phyloP scores from a whole-genome alignment of 2,888 invertebrate species.

The Callyntrura guangdongensis region DNA sequence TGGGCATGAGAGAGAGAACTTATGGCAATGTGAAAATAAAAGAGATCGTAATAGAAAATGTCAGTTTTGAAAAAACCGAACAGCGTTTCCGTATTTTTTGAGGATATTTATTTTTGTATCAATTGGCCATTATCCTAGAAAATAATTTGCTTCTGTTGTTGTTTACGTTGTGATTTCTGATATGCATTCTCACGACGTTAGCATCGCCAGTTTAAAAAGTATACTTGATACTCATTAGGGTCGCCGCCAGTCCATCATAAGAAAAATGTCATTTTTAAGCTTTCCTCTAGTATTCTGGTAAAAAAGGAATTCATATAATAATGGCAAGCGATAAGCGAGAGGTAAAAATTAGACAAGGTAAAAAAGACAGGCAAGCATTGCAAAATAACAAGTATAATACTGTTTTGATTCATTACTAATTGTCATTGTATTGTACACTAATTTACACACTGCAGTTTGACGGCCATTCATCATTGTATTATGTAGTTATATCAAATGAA shows the following conservation, averaged over 20 bases:
- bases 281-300: no score
- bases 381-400: background rate
- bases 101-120: background rate
- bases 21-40: no score
- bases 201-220: background rate
- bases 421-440: background rate
- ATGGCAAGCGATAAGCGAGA: background rate
- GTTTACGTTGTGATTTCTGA: no score
- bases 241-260: background rate
- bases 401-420: conserved; percentile 10
- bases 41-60: no score
- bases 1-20: no score
- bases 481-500: no score
- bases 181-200: no score
- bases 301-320: background rate
- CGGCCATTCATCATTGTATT: no score
- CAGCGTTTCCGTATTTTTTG: no score
- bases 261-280: background rate
- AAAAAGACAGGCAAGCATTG: background rate
- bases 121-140: background rate
- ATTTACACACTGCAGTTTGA: background rate
- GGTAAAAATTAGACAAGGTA: background rate
- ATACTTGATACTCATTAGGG: background rate
- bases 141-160: background rate
- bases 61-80: no score